phyloP scores from a whole-genome alignment of 2,113 vertebrate genomes.

The Rafetus swinhoei region DNA sequence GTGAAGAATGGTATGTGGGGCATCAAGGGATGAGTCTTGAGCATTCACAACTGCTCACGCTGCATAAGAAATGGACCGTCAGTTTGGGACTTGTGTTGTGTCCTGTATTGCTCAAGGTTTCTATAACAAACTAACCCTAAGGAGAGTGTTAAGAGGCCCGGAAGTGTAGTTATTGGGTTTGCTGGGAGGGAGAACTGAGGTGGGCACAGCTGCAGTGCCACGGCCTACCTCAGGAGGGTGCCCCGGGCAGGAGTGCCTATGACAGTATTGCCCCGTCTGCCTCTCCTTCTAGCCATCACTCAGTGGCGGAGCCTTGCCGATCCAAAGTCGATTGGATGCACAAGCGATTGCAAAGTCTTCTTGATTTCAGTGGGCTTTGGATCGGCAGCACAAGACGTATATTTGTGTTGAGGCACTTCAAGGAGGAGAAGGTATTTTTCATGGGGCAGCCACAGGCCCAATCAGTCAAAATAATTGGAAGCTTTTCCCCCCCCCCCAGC shows the following conservation, averaged over 20 bases:
- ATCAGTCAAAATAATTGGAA: background rate
- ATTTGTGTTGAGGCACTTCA: background rate
- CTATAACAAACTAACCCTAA: background rate
- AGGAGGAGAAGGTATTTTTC: background rate
- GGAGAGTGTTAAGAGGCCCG: background rate
- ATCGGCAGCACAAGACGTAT: background rate
- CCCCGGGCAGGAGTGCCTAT: background rate
- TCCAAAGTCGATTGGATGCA: background rate
- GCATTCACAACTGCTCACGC: background rate
- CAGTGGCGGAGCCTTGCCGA: background rate
- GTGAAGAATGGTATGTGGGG: background rate
- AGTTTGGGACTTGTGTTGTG: background rate
- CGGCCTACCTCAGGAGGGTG: background rate
- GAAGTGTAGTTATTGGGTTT: background rate
- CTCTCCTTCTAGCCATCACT: background rate
- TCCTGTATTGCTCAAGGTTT: background rate
- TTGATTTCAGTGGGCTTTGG: background rate
- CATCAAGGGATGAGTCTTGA: background rate
- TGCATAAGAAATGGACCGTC: background rate
- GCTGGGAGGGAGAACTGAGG: background rate
- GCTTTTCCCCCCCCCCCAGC: constrained; percentile 73
- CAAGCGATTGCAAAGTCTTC: background rate
- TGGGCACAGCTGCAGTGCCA: background rate
- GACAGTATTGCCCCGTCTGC: background rate
- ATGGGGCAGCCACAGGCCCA: constrained; percentile 40